Evolutionary conservation across 2,797 vertebrate genomes (phyloP).

Genomic region (Rhyacichthys aspro): DNA sequence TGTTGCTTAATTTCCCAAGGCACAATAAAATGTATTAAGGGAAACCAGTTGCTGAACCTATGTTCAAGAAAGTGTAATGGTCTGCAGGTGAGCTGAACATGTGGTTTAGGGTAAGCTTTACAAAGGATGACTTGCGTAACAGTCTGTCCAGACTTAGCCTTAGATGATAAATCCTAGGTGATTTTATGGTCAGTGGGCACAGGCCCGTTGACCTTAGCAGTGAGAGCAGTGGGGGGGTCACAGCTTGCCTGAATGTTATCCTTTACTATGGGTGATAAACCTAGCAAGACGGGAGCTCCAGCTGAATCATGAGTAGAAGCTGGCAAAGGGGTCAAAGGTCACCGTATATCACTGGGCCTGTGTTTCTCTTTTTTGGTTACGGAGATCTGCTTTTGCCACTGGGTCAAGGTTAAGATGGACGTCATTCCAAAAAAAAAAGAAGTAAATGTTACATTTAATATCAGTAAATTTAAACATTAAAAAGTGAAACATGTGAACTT

Average conservation of each 20-base stretch:
- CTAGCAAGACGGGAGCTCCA: conserved; percentile 21
- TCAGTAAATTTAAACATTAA: too few species aligned
- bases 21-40: conserved; percentile 9
- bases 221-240: conserved; percentile 11
- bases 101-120: conserved; percentile 2
- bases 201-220: conserved; percentile 40
- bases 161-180: conserved; percentile 37
- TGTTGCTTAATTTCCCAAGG: neutral
- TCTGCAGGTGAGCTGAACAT: conserved; percentile 32
- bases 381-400: conserved; percentile 12
- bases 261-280: conserved; percentile 41
- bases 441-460: too few species aligned
- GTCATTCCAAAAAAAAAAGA: neutral
- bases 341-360: conserved; percentile 47
- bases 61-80: neutral
- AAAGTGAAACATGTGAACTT: too few species aligned
- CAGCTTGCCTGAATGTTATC: conserved; percentile 39
- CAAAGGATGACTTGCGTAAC: conserved; percentile 23
- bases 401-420: conserved; percentile 21
- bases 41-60: conserved; percentile 14
- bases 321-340: conserved; percentile 49
- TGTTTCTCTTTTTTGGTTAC: conserved; percentile 34
- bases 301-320: conserved; percentile 43
- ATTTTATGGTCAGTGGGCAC: conserved; percentile 53
- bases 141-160: neutral